A percentile compares a stretch with the other conserved stretches of the same genome.
These are phyloP conservation scores for Microplitis demolitor DNA, from an alignment of 1,140 invertebrate genomes.

Conservation along the genomic window DNA sequence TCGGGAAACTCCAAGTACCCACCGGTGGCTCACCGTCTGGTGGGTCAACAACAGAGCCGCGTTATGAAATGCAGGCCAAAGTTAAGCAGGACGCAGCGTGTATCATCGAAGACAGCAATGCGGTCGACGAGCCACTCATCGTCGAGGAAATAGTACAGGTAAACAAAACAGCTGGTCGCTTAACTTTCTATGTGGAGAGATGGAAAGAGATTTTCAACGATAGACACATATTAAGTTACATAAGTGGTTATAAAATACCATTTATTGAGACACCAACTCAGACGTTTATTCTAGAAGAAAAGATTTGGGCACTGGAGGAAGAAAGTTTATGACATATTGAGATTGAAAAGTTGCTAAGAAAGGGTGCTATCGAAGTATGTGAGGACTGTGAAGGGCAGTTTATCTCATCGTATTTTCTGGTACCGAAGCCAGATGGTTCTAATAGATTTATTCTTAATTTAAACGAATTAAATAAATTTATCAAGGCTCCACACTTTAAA, in stretches of 20 bases:
- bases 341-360: conserved; percentile 27
- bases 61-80: not conserved
- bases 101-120: conserved; percentile 4
- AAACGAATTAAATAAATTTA: conserved; percentile 28
- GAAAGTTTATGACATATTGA: conserved; percentile 1
- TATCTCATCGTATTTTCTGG: conserved; percentile 44
- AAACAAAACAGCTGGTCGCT: conserved; percentile 18
- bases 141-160: conserved; percentile 23
- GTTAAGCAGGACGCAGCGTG: conserved; percentile 1
- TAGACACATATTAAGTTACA: conserved; percentile 16
- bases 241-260: conserved; percentile 27
- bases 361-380: conserved; percentile 28
- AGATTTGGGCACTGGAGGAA: conserved; percentile 23
- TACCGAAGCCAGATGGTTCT: conserved; percentile 35
- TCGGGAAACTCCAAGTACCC: conserved; percentile 30
- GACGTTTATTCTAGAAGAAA: conserved; percentile 20
- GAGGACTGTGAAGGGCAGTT: conserved; percentile 16
- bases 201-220: conserved; percentile 25
- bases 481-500: conserved; percentile 30
- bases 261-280: conserved; percentile 16
- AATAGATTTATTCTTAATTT: conserved; percentile 34
- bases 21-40: conserved; percentile 13
- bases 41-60: conserved; percentile 13
- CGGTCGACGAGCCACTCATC: conserved; percentile 11
- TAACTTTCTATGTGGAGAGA: conserved; percentile 10